Base-by-base conservation (phyloP, 2,888 invertebrate genomes). In the Azorinus chamasolen region DNA sequence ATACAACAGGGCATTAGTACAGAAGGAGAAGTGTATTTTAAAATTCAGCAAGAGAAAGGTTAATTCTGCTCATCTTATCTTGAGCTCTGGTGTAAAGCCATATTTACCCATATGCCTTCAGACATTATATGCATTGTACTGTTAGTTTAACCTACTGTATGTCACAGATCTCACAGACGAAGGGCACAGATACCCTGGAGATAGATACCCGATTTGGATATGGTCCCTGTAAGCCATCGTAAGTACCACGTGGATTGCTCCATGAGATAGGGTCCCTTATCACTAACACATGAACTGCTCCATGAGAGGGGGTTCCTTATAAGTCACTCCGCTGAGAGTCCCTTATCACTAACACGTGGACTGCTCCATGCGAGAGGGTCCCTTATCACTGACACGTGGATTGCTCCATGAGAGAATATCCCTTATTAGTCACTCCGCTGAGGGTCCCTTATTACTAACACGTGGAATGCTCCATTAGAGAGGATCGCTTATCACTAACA, bases 141-240 rank as follows among this genome's bases (percentile, higher is more conserved):
- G n/a, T n/a, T n/a, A n/a, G n/a, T n/a, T n/a, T n/a, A n/a, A n/a
- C n/a, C n/a, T n/a, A n/a, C n/a, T n/a, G n/a, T 8, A 27, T 22
- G 41, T 48, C 39, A 14, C 50, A 77, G 77, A 58, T 72, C 10
- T 72, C 77, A 14, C 18, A 25, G n/a, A 76, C 65, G 22, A 4
- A 10, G 12, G 61, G 62, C 37, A 59, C 20, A 0, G 2, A 25
- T 5, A 8, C 39, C 14, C 48, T 66, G 20, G 37, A 22, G 20
- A 70, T 73, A 20, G 80, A 77, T 43, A 71, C 61, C 16, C 45
- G 74, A 48, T 81, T 74, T 48, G 85, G 85, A 24, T 81, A 65
- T 57, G 79, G 81, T 10, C 48, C 79, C 1, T 82, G 70, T 39
- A 81, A 78, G 68, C 81, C 83, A 41, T 73, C 53, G 85, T 85